These are phyloP conservation scores for Eledona agricola DNA, from an alignment of 2,888 invertebrate species.

Conservation along the genomic window DNA sequence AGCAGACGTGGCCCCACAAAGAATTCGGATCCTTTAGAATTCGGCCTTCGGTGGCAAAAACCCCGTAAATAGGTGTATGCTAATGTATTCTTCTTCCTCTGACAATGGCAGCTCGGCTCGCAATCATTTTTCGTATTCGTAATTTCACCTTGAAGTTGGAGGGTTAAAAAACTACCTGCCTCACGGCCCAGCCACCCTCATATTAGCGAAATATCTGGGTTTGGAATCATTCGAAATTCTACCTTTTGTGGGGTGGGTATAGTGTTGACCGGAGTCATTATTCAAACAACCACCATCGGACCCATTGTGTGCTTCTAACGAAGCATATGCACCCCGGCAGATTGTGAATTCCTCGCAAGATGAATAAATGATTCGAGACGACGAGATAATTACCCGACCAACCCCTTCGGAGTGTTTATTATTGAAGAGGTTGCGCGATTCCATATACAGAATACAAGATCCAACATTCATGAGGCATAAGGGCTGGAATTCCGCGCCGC, in stretches of 20 bases:
- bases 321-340: conserved; percentile 49
- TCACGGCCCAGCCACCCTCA: conserved; percentile 49
- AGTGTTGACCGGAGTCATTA: conserved; percentile 46
- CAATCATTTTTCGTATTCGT: conserved; percentile 27
- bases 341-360: too few relatives aligned
- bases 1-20: conserved; percentile 12
- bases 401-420: conserved; percentile 53
- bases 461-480: conserved; percentile 56
- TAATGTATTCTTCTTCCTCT: conserved; percentile 19
- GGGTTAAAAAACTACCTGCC: conserved; percentile 54
- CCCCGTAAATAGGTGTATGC: conserved; percentile 28
- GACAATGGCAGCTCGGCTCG: conserved; percentile 30
- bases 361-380: conserved; percentile 55
- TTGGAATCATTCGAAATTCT: conserved; percentile 37
- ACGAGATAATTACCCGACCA: conserved; percentile 32
- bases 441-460: conserved; percentile 54
- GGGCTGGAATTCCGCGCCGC: conserved; percentile 56
- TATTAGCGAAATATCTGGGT: conserved; percentile 48
- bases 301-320: conserved; percentile 45
- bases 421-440: conserved; percentile 58
- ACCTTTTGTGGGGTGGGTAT: conserved; percentile 37
- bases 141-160: conserved; percentile 50
- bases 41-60: conserved; percentile 15
- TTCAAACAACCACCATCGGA: conserved; percentile 45
- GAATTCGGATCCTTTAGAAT: conserved; percentile 19